These are phyloP conservation scores for Sus cebifrons DNA, from an alignment of 2,797 vertebrate genomes.

Conservation along the genomic window DNA sequence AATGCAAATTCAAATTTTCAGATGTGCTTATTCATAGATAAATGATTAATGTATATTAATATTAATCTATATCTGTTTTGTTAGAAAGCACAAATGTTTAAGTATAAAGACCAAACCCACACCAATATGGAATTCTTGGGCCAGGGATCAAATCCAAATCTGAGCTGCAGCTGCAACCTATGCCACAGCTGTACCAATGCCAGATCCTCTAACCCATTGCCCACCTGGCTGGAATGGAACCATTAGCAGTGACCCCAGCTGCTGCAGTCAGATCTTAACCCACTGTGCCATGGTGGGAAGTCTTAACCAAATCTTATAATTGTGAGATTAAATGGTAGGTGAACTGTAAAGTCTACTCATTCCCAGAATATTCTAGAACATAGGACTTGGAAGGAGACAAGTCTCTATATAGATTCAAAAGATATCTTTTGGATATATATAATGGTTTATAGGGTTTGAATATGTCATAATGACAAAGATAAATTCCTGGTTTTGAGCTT, in stretches of 20 bases:
- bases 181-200: too few relatives aligned
- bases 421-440: neutral
- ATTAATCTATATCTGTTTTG: neutral
- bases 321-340: neutral
- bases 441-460: neutral
- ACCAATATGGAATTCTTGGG: too few relatives aligned
- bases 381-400: neutral
- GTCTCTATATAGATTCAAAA: neutral
- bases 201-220: too few relatives aligned
- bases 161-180: too few relatives aligned
- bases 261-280: too few relatives aligned
- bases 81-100: neutral
- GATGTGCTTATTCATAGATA: neutral
- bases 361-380: neutral
- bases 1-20: neutral
- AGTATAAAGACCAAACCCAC: neutral
- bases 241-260: too few relatives aligned
- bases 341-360: neutral
- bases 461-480: neutral
- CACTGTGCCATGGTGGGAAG: too few relatives aligned
- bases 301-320: neutral
- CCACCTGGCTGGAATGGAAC: too few relatives aligned
- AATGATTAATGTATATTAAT: neutral
- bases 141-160: too few relatives aligned
- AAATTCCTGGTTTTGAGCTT: neutral